phyloP scores from a whole-genome alignment of 2,888 invertebrate genomes.

The Chrysina gloriosa region DNA sequence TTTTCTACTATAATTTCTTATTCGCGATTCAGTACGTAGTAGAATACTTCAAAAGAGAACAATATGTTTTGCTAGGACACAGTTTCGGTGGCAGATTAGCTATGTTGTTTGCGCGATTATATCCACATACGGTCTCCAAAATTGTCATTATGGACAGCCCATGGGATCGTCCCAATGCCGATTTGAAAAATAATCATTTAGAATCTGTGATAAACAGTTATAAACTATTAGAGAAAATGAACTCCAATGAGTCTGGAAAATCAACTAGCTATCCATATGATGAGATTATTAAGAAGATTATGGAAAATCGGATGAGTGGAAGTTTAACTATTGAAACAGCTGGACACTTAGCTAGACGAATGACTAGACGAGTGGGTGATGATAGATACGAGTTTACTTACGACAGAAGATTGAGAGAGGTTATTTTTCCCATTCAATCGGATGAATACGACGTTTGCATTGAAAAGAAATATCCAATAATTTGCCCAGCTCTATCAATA shows the following conservation, averaged over 20 bases:
- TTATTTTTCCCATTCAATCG: conserved; percentile 16
- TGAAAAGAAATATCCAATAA: conserved; percentile 11
- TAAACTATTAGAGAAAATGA: conserved; percentile 57
- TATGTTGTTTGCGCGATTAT: conserved; percentile 53
- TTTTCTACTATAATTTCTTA: conserved; percentile 61
- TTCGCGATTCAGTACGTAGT: conserved; percentile 57
- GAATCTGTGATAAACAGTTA: conserved; percentile 58
- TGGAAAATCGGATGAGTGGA: conserved; percentile 14
- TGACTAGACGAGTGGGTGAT: conserved; percentile 25
- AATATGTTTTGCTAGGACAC: conserved; percentile 60
- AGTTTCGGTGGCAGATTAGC: conserved; percentile 61
- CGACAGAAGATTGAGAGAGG: conserved; percentile 6
- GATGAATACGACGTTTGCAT: conserved; percentile 8
- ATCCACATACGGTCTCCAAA: conserved; percentile 58
- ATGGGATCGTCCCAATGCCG: conserved; percentile 46
- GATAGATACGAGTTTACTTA: conserved; percentile 28
- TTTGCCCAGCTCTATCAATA: conserved; percentile 16
- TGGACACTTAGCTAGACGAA: conserved; percentile 19
- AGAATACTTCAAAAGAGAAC: conserved; percentile 56
- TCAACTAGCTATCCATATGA: conserved; percentile 17
- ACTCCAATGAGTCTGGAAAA: not conserved
- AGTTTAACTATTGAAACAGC: conserved; percentile 22
- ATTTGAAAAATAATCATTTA: conserved; percentile 47
- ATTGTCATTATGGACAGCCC: conserved; percentile 60
- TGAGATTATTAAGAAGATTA: conserved; percentile 13